phyloP scores from a whole-genome alignment of 1,140 invertebrate genomes.

The Ephestia elutella region DNA sequence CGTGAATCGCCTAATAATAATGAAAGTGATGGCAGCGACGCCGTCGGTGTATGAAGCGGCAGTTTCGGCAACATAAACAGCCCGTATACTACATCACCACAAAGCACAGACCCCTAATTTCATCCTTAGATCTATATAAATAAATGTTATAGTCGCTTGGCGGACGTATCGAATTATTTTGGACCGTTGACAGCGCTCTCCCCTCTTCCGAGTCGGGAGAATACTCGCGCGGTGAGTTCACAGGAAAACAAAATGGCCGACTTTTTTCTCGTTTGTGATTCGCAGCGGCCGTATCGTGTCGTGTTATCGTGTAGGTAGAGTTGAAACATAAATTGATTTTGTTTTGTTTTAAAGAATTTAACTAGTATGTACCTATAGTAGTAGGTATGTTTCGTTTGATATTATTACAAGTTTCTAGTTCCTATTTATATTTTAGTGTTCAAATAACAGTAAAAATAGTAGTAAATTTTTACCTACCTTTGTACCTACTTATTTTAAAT shows the following conservation, averaged over 20 bases:
- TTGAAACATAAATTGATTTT: neutral
- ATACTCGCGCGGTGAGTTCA: conserved; percentile 45
- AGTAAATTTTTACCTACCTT: neutral
- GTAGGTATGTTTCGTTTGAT: too few relatives aligned
- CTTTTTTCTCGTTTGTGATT: conserved; percentile 31
- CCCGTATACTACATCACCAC: conserved; percentile 52
- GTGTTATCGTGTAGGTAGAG: conserved; percentile 17
- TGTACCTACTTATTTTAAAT: neutral
- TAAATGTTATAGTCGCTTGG: conserved; percentile 30
- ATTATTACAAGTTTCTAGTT: too few relatives aligned
- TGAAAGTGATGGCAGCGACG: conserved; percentile 70
- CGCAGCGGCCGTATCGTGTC: conserved; percentile 10
- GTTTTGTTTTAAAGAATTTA: neutral
- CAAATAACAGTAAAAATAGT: neutral
- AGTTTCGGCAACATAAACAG: conserved; percentile 73
- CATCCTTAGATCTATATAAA: conserved; percentile 22
- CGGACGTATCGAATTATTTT: conserved; percentile 21
- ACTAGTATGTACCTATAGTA: too few relatives aligned
- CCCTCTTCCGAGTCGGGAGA: conserved; percentile 52
- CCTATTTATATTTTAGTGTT: too few relatives aligned
- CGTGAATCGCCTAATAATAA: conserved; percentile 73
- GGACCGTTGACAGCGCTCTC: conserved; percentile 35
- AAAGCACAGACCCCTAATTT: conserved; percentile 24
- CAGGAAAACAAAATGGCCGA: conserved; percentile 65
- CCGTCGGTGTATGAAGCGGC: conserved; percentile 70